Evolutionary conservation across 1,140 invertebrate species (phyloP).

Genomic region (Brachionus plicatilis): DNA sequence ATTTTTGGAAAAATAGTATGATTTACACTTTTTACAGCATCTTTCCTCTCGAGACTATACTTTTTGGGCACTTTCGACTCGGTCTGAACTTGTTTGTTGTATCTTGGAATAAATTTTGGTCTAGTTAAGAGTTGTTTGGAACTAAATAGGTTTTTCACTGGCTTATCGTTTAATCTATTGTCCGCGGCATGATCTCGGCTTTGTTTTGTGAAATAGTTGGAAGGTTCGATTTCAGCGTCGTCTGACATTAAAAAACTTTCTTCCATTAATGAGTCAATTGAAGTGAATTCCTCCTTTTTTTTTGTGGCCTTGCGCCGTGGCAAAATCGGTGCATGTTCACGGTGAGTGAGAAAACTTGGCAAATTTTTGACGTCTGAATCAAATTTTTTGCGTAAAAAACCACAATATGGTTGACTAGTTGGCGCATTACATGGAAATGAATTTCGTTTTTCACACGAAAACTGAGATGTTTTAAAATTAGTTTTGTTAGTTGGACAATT

Average conservation of each 20-base stretch:
- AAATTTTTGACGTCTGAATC: background rate
- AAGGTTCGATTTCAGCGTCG: background rate
- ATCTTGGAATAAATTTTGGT: background rate
- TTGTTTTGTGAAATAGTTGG: background rate
- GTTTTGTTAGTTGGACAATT: background rate
- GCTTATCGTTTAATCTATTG: background rate
- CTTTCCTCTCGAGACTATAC: background rate
- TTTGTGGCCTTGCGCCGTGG: background rate
- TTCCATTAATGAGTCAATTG: background rate
- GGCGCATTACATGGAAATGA: background rate
- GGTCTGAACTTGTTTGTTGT: background rate
- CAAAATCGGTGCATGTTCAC: background rate
- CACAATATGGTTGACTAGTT: constrained; percentile 16
- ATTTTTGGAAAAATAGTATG: background rate
- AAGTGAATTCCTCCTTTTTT: background rate
- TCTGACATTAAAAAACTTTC: constrained; percentile 5
- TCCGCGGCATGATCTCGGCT: background rate
- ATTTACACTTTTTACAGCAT: background rate
- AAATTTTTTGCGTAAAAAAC: constrained; percentile 16
- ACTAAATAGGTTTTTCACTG: background rate
- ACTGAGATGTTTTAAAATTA: background rate
- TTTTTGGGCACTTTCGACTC: background rate
- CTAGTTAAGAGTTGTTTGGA: background rate
- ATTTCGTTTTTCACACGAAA: background rate
- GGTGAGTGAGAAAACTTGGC: background rate